phyloP scores from a whole-genome alignment of 2,888 invertebrate species.

The Watsonalla cultraria region DNA sequence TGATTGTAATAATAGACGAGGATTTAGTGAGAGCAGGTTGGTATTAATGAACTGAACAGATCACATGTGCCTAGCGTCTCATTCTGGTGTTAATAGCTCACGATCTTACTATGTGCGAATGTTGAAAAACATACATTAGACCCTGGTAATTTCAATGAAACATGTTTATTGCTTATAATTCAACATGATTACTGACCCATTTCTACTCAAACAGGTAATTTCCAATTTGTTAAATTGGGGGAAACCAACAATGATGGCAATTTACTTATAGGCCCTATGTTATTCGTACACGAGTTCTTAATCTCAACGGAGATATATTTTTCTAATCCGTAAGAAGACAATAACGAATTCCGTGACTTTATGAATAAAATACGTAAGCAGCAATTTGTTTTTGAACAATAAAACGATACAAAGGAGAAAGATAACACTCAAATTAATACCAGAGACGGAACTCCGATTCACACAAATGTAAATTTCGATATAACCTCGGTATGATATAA shows the following conservation, averaged over 20 bases:
- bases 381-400: neutral
- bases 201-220: constrained; percentile 7
- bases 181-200: constrained; percentile 28
- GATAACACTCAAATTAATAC: neutral
- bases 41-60: constrained; percentile 67
- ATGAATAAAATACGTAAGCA: neutral
- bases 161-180: constrained; percentile 60
- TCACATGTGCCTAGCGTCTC: constrained; percentile 35
- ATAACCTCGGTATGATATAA: constrained; percentile 17
- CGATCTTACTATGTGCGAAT: constrained; percentile 58
- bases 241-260: neutral
- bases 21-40: constrained; percentile 54
- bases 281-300: too few relatives aligned
- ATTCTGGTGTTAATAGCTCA: constrained; percentile 57
- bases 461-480: constrained; percentile 4
- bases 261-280: too few relatives aligned
- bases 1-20: constrained; percentile 59
- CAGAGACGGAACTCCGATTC: neutral
- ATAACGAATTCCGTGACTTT: neutral
- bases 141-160: constrained; percentile 41
- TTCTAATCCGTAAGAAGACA: neutral
- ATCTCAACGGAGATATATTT: too few relatives aligned
- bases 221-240: neutral
- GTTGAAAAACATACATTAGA: constrained; percentile 42
- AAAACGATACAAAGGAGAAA: neutral